Base-by-base conservation (phyloP, 2,797 vertebrate genomes). In the Valencia hispanica region DNA sequence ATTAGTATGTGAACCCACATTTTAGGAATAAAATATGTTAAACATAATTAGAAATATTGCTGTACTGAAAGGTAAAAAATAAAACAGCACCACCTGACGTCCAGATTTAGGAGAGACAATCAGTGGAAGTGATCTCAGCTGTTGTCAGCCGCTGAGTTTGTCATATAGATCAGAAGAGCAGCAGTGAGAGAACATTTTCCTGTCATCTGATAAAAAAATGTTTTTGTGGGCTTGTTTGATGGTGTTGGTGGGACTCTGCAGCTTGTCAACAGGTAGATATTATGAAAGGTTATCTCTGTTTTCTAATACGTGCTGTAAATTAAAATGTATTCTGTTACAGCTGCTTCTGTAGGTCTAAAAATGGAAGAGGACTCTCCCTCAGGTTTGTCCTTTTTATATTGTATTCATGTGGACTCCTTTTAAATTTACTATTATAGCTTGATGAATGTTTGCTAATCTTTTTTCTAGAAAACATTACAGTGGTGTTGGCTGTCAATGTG, bases 231-330 rank as follows among this genome's bases (percentile, higher is more conserved):
- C 4, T 1, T 68, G 4, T 66, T 70, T 1, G 0, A 84, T 84
- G 85, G 83, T 73, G 83, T 17, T 84, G 4, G 68, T 90, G 53
- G 2, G 73, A 0, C 0, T 82, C 7, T 5, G 81, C 81, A 83
- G 81, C 34, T 1, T 63, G 22, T 30, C 12, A 1, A n/a, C 81
- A 79, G 91, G 89, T 92, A 84, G 15, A 41, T 9, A n/a, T n/a
- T 27, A 18, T 43, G 12, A 1, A 2, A n/a, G 36, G 32, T 22
- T 3, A 14, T 0, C 53, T 32, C 6, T 10, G 10, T 48, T 4
- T 34, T 32, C 1, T 22, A 11, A 3, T 4, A 14, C 25, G 3
- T 25, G 48, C 18, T 25, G 2, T 1, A n/a, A 4, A 6, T 55
- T 9, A n/a, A 5, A 32, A 17, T 4, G 20, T 4, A 27, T 45